Percentiles rank a stretch among this genome's conserved stretches.
phyloP scores from a whole-genome alignment of 1,140 invertebrate genomes.

The Chironomus striatipennis region DNA sequence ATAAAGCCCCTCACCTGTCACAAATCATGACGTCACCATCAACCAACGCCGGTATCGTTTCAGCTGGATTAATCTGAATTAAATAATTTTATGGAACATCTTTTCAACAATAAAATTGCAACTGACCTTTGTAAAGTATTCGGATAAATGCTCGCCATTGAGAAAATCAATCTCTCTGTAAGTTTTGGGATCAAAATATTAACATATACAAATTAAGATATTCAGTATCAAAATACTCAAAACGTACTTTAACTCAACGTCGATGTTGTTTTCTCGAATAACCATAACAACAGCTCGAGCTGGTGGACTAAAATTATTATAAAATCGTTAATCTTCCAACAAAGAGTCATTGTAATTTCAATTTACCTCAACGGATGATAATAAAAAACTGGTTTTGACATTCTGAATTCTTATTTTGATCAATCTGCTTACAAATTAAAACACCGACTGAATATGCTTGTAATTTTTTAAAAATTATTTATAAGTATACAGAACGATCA shows the following conservation, averaged over 20 bases:
- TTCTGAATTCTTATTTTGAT: background rate
- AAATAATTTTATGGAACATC: background rate
- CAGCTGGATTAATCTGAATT: slow-evolving; percentile 3
- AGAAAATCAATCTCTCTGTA: background rate
- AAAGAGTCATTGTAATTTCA: background rate
- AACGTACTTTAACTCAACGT: background rate
- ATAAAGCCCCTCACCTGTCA: background rate
- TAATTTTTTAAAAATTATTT: background rate
- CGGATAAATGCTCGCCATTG: background rate
- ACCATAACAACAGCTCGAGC: background rate
- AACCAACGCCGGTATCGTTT: background rate
- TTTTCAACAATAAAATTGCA: too few relatives aligned
- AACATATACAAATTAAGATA: too few relatives aligned
- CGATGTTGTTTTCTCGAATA: background rate
- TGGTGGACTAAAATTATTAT: background rate
- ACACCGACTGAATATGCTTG: background rate
- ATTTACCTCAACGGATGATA: background rate
- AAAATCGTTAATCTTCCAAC: background rate
- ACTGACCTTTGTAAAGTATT: background rate
- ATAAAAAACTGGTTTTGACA: background rate
- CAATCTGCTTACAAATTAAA: background rate
- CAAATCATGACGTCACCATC: background rate
- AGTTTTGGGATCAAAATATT: background rate
- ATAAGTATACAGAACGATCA: background rate
- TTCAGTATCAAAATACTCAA: background rate